A percentile compares a stretch with the other conserved stretches of the same genome.
Evolutionary conservation across 2,888 invertebrate species (phyloP).

Genomic region (Acanthosepion lycidas): DNA sequence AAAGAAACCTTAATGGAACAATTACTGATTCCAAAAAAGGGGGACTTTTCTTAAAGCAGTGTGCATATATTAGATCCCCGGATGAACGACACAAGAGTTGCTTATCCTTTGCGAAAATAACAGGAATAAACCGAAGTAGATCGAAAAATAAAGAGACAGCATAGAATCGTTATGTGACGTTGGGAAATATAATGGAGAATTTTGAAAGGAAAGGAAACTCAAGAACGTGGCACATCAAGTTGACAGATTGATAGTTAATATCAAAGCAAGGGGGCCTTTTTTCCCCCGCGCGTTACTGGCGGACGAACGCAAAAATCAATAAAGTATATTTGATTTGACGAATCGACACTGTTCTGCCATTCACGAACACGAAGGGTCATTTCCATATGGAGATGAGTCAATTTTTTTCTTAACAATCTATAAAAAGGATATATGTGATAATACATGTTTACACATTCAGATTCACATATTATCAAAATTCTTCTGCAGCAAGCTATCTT

Average conservation of each 20-base stretch:
- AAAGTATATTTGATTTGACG: slow-evolving; percentile 33
- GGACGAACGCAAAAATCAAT: background rate
- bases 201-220: background rate
- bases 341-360: background rate
- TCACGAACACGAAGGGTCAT: background rate
- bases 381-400: slow-evolving; percentile 15
- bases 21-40: no score
- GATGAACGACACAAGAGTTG: no score
- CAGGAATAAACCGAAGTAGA: background rate
- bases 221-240: background rate
- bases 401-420: background rate
- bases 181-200: background rate
- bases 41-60: no score
- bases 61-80: no score
- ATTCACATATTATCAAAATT: background rate
- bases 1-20: no score
- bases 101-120: no score
- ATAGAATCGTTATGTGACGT: background rate
- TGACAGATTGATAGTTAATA: slow-evolving; percentile 8
- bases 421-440: background rate
- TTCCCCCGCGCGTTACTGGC: background rate
- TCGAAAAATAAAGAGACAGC: background rate
- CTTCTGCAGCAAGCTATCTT: background rate
- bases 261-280: background rate
- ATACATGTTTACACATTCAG: background rate